Percentiles rank a stretch among this genome's conserved stretches.
Conservation (phyloP, 2,888 invertebrate species). For the Ophion ellenae region DNA sequence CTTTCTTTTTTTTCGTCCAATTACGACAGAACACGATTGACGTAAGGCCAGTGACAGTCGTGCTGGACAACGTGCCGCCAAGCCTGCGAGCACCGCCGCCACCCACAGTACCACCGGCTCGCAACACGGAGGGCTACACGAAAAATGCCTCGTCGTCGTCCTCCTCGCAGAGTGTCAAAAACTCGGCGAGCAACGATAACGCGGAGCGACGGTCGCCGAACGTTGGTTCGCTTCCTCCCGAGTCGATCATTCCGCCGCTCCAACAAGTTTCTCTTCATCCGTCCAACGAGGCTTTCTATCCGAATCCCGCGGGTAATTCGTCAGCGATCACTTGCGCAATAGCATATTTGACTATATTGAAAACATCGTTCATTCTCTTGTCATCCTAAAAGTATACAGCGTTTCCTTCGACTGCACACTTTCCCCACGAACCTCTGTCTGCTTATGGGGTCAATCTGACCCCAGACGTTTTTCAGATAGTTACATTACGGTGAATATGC, state of each 20-base stretch:
- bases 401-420: no score
- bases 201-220: constrained; percentile 49
- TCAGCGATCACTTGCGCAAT: constrained; percentile 10
- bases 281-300: constrained; percentile 62
- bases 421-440: no score
- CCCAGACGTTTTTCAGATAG: not conserved
- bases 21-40: constrained; percentile 63
- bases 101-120: constrained; percentile 30
- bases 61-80: constrained; percentile 69
- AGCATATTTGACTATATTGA: not conserved
- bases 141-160: constrained; percentile 17
- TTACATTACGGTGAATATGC: not conserved
- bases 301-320: constrained; percentile 47
- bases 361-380: no score
- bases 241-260: constrained; percentile 54
- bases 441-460: no score
- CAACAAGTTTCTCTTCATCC: constrained; percentile 56
- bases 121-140: constrained; percentile 53
- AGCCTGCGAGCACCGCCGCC: constrained; percentile 16
- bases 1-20: constrained; percentile 8
- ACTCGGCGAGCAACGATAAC: constrained; percentile 35
- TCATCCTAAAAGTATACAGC: no score
- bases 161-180: constrained; percentile 15
- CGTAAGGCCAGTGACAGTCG: constrained; percentile 67
- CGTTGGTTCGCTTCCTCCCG: constrained; percentile 38